Conservation (phyloP, 1,140 invertebrate species). For the Uloborus diversus region DNA sequence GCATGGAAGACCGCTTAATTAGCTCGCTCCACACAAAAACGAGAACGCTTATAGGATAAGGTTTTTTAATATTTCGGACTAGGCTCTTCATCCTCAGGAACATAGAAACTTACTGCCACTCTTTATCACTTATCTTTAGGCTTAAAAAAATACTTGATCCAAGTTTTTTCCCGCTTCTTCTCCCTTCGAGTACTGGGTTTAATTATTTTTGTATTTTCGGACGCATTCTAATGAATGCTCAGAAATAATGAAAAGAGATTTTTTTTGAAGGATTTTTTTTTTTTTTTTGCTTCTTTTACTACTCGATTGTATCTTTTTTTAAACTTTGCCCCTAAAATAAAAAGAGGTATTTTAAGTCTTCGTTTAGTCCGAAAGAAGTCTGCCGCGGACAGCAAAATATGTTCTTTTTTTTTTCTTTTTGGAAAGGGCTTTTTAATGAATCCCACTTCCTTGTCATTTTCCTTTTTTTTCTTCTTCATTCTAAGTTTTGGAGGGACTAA, state of each 20-base stretch:
- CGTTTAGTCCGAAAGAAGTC: constrained; percentile 12
- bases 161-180: no score
- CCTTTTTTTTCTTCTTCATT: constrained; percentile 22
- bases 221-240: no score
- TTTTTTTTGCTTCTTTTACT: no score
- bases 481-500: constrained; percentile 29
- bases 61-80: constrained; percentile 32
- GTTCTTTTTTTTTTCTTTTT: background rate
- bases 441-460: background rate
- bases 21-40: constrained; percentile 5
- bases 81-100: constrained; percentile 27
- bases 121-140: no score
- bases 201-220: no score
- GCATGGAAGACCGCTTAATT: no score
- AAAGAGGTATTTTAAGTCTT: constrained; percentile 19
- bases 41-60: constrained; percentile 1
- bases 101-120: constrained; percentile 5
- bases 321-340: no score
- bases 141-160: no score
- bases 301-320: no score
- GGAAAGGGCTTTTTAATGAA: background rate
- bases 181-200: no score
- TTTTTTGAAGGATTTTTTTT: background rate
- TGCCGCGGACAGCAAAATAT: constrained; percentile 20
- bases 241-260: no score